Conservation (phyloP, 2,113 vertebrate genomes). For the Corapipo altera region DNA sequence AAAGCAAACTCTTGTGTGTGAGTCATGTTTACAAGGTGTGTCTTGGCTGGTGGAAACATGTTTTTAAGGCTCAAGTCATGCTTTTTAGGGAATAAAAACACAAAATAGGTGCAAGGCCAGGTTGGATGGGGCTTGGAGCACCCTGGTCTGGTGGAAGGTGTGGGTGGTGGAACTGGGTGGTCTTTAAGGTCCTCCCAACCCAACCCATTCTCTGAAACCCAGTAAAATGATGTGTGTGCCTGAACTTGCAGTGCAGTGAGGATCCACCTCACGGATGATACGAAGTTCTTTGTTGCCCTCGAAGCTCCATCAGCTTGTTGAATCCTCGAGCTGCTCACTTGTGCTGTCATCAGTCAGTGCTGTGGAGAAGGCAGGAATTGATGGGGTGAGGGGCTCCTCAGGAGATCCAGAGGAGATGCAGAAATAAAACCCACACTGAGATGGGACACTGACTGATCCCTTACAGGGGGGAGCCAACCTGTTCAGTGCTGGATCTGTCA, state of each 20-base stretch:
- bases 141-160: not conserved
- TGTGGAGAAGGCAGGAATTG: not conserved
- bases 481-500: not conserved
- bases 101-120: not conserved
- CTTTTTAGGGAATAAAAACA: not conserved
- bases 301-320: not conserved
- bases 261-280: not conserved
- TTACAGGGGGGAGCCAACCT: fast-evolving
- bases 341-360: not conserved
- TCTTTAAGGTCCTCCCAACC: not conserved
- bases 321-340: fast-evolving
- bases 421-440: not conserved
- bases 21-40: not conserved
- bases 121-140: not conserved
- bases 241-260: not conserved
- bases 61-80: not conserved
- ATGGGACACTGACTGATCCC: not conserved
- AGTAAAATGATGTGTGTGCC: fast-evolving
- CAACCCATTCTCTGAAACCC: not conserved
- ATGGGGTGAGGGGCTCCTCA: not conserved
- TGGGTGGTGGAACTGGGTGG: not conserved
- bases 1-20: not conserved
- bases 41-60: not conserved
- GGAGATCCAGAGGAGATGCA: not conserved
- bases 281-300: not conserved